Conservation (phyloP, 2,113 vertebrate genomes). For the Herpetotheres cachinnans region DNA sequence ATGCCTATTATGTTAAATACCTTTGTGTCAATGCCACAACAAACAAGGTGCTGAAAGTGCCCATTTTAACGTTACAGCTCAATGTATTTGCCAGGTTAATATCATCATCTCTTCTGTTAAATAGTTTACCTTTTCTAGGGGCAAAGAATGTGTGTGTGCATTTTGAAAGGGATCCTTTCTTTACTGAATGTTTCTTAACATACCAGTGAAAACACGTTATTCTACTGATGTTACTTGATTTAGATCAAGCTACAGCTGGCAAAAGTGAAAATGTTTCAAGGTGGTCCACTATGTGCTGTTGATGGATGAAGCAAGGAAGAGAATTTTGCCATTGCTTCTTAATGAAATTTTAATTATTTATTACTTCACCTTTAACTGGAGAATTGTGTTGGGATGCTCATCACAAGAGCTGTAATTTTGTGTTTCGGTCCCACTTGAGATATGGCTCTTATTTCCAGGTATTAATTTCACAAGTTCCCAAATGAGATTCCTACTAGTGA, state of each 20-base stretch:
- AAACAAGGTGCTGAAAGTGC: not conserved
- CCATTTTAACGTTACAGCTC: not conserved
- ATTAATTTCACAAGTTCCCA: not conserved
- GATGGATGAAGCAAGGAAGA: not conserved
- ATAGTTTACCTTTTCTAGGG: not conserved
- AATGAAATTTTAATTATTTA: slow-evolving; percentile 10
- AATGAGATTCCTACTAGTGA: not conserved
- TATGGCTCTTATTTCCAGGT: not conserved
- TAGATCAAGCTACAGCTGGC: not conserved
- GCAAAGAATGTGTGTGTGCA: not conserved
- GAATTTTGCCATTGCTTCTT: not conserved
- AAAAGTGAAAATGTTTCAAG: not conserved
- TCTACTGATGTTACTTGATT: not conserved
- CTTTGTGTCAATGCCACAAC: not conserved
- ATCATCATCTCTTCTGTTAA: not conserved
- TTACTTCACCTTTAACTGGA: not conserved
- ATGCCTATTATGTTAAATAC: not conserved
- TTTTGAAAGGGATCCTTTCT: not conserved
- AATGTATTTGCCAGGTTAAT: not conserved
- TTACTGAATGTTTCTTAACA: not conserved
- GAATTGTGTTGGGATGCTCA: not conserved
- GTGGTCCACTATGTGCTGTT: not conserved
- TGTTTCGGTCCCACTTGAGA: not conserved
- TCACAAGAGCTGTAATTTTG: not conserved
- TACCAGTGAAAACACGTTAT: not conserved